A percentile compares a stretch with the other conserved stretches of the same genome.
Conservation (phyloP, 2,797 vertebrate species). For the Molothrus aeneus region DNA sequence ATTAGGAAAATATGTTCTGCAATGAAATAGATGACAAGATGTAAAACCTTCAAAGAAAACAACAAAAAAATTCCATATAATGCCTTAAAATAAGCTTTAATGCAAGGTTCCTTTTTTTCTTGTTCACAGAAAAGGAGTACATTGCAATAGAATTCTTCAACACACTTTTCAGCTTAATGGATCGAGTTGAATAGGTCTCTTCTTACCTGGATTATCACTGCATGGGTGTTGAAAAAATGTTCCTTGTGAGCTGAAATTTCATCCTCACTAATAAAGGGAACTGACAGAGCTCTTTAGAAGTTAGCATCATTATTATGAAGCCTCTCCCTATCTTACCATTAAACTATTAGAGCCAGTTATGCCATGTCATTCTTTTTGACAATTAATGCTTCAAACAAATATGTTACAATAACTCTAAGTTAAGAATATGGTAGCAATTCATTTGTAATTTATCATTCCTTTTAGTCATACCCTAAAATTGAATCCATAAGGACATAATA, state of each 20-base stretch:
- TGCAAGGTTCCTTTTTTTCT: not conserved
- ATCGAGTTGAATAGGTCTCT: not conserved
- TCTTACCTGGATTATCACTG: not conserved
- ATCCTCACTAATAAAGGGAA: constrained; percentile 5
- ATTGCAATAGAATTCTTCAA: not conserved
- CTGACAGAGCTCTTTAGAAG: not conserved
- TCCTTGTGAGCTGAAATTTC: constrained; percentile 24
- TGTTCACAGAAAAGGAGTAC: not conserved
- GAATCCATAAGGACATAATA: not conserved
- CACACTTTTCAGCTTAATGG: not conserved
- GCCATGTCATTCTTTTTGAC: not conserved
- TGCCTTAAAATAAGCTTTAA: not conserved
- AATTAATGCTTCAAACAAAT: constrained; percentile 1
- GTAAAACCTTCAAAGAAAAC: not conserved
- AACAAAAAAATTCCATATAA: not conserved
- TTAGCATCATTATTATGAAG: not conserved
- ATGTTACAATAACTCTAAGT: not conserved
- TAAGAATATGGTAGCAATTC: not conserved
- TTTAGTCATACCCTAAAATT: not conserved
- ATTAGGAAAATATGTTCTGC: not conserved
- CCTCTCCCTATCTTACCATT: not conserved
- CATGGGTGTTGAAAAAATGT: not conserved
- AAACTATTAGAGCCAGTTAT: not conserved
- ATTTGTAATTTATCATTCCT: not conserved
- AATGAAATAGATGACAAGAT: not conserved